Evolutionary conservation across 1,140 invertebrate species (phyloP), one percentile per base, ranked within the genome.

Genomic region (Asbolus verrucosus): DNA sequence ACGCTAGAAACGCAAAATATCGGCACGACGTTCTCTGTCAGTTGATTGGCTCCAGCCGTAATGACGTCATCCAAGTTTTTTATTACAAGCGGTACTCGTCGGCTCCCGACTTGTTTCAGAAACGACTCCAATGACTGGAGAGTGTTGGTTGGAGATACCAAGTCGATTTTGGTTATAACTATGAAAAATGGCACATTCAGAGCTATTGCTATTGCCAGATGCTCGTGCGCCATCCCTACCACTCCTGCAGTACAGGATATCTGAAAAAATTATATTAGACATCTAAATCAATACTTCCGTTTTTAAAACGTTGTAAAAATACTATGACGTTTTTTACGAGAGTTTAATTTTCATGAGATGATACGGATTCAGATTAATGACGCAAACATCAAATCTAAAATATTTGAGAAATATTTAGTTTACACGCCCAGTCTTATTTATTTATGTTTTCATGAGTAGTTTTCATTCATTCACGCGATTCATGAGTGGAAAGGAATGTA

Each of bases 1-100:
- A 99, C 96, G 80, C 92, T 95, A n/a, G 96, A 98, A n/a, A 98
- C 91, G 50, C 88, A 90, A 80, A 99, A 96, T 73, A 99, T 92
- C 6, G 97, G 95, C 36, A 94, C 89, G 60, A 91, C 84, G 54
- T 90, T 88, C 21, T 87, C 84, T 5, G 85, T 85, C 13, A 87
- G 81, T 70, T 89, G 85, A 75, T 87, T 87, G 1, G 85, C 85
- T 18, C 88, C 87, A 36, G 87, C 90, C 31, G 87, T 88, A 13
- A 92, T 88, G 11, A 89, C 88, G 81, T 93, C 91, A 81, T 93
- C 91, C 14, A 89, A 85, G 71, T 84, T 87, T 65, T 85, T 85
- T 0, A 93, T 83, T 36, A 90, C 77, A 63, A 93, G 83, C n/a
- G 90, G 89, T 6, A 90, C 84, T 76, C 85, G 69, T 16, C 75